Base-by-base conservation (phyloP, 2,888 invertebrate species). In the Drosophila maculinotata region DNA sequence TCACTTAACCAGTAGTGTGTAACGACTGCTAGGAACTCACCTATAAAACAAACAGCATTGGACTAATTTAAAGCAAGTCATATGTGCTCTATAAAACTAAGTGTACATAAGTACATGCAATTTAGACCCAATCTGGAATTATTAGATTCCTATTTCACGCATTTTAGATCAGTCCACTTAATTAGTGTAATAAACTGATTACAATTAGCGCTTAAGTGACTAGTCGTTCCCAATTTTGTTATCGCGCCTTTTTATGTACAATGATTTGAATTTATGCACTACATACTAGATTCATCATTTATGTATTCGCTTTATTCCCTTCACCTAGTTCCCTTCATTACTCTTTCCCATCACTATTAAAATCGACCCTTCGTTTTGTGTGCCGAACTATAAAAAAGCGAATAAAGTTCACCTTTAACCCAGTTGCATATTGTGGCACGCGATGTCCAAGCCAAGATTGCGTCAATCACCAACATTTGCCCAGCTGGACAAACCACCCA, bases 391-490 rank as follows among this genome's bases (percentile, higher is more conserved):
- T 48, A 30, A 36, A 30, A 20, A 23, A 30, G 12, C n/a, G 25
- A 30, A 41, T 42, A 44, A 20, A 51, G 20, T 59, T 58, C 51
- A 10, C 15, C 15, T 75, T 49, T 84, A 84, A 87, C 87, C 87
- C 56, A 87, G 49, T 87, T 81, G 52, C 59, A 52, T 44, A 62
- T 60, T 33, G 42, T 59, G 57, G 68, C 80, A 81, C 80, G 80
- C 80, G 82, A 81, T 84, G 75, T 74, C 82, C 81, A 48, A 47
- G 45, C 33, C 7, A 66, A 68, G 79, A 82, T 76, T 81, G 71
- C 60, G 67, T 52, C 69, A 76, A 66, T 64, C 72, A 31, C 57
- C 69, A 62, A 62, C 69, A 65, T 51, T 76, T 76, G 25, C 53
- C 51, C 45, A 44, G 62, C 57, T 60, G 57, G 45, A 41, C 63